Base-by-base conservation (phyloP, 2,797 vertebrate genomes). In the Onychomys arenicola region DNA sequence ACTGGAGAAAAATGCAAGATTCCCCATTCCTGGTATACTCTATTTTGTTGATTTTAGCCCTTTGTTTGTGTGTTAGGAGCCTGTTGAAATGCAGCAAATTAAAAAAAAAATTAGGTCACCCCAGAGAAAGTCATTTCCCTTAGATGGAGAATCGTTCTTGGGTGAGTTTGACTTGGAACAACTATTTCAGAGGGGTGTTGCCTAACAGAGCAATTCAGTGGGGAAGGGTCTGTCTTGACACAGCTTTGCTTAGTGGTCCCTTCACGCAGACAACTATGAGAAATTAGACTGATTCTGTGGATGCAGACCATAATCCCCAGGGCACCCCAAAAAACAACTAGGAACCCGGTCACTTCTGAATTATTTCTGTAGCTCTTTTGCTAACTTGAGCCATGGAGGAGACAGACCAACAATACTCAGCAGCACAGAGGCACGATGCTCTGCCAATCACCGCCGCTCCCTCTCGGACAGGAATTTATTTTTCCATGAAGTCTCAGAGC, bases 81-180 rank as follows among this genome's bases (percentile, higher is more conserved):
- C 55, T 77, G 19, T 32, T 93, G n/a, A 88, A 95, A 95, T 13
- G 55, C 5, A 96, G 9, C 17, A 89, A 29, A 94, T 91, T 87
- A 77, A 76, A 40, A 67, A 84, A 23, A 82, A 23, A 82, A 69
- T 16, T 11, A 52, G 59, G 65, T 90, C 32, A 85, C 27, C 82
- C 46, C 23, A 92, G 19, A 73, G 77, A 27, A 87, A 89, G 77
- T 21, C 29, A 87, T 25, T 71, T 88, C 14, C 78, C 69, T 40
- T 86, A 78, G 17, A 69, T 12, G 25, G 61, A 90, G 8, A 89
- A 49, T 88, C 76, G 84, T 23, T 49, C 8, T 75, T 32, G 29
- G 88, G 34, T 77, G 43, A 89, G 16, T 76, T n/a, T 88, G 81
- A 93, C 69, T 78, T 78, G 67, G 46, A 97, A 90, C 57, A 89